A percentile compares a stretch with the other conserved stretches of the same genome.
phyloP scores from a whole-genome alignment of 2,797 vertebrate genomes.

The Ispidina lecontei region DNA sequence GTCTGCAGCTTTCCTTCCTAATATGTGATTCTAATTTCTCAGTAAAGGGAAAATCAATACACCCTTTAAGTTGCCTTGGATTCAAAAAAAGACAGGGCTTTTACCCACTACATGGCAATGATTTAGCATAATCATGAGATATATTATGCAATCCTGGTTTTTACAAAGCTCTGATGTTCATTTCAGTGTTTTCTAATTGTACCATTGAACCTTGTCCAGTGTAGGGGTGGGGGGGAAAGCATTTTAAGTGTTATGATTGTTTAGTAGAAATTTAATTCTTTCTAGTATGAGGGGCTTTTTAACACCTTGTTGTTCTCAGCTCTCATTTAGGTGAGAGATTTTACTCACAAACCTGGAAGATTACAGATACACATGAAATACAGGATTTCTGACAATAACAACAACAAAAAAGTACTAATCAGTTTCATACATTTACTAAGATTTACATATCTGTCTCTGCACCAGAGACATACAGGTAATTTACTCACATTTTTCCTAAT shows the following conservation, averaged over 20 bases:
- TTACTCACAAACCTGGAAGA: not conserved
- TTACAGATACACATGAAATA: not conserved
- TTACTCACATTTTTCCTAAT: not conserved
- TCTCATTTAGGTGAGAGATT: not conserved
- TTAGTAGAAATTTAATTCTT: not conserved
- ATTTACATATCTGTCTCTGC: not conserved
- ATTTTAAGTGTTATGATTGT: not conserved
- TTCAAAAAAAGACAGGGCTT: conserved; percentile 62
- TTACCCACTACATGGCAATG: conserved; percentile 20
- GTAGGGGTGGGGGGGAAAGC: not conserved
- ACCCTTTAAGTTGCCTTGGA: conserved; percentile 66
- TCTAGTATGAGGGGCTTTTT: not conserved
- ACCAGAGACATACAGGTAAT: not conserved
- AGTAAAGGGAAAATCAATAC: conserved; percentile 77
- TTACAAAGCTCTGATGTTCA: conserved; percentile 19
- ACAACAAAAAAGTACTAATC: not conserved
- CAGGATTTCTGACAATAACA: not conserved
- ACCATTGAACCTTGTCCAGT: not conserved
- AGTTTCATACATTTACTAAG: not conserved
- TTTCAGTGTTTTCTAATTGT: conserved; percentile 33
- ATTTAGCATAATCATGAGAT: conserved; percentile 45
- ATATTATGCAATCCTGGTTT: conserved; percentile 38
- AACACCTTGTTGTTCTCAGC: not conserved
- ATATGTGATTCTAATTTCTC: conserved; percentile 74
- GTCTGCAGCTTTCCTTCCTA: conserved; percentile 66